Conservation (phyloP, 2,797 vertebrate genomes). For the Channa striata region DNA sequence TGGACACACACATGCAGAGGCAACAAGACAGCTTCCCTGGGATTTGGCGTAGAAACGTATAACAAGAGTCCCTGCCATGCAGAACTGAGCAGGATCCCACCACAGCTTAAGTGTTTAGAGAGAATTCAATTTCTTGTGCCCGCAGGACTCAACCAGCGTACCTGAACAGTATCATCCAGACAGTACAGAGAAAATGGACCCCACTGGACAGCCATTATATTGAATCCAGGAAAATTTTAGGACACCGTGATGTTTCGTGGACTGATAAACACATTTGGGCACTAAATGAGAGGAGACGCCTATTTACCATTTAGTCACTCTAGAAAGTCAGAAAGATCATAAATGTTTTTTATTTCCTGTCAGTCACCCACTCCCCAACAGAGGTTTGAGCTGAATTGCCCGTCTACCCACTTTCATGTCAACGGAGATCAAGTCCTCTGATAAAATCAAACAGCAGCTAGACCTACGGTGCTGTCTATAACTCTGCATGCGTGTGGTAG, state of each 20-base stretch:
- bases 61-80: conserved; percentile 49
- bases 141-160: conserved; percentile 23
- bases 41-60: conserved; percentile 47
- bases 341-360: too few relatives aligned
- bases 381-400: conserved; percentile 41
- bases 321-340: background rate
- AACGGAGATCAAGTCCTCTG: conserved; percentile 50
- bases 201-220: conserved; percentile 41
- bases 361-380: conserved; percentile 24
- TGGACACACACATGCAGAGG: conserved; percentile 20
- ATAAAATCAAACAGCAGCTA: conserved; percentile 54
- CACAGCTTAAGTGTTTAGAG: conserved; percentile 33
- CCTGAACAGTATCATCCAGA: conserved; percentile 49
- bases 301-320: background rate
- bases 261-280: background rate
- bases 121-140: conserved; percentile 47
- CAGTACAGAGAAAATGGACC: conserved; percentile 12
- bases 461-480: conserved; percentile 18
- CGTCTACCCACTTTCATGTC: conserved; percentile 43
- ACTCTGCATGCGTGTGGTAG: conserved; percentile 4
- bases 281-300: background rate
- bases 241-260: conserved; percentile 24
- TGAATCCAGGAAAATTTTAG: conserved; percentile 53
- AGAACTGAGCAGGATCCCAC: conserved; percentile 43
- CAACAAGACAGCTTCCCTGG: conserved; percentile 23